Evolutionary conservation across 2,797 vertebrate genomes (phyloP).

Genomic region (Vespertilio murinus): DNA sequence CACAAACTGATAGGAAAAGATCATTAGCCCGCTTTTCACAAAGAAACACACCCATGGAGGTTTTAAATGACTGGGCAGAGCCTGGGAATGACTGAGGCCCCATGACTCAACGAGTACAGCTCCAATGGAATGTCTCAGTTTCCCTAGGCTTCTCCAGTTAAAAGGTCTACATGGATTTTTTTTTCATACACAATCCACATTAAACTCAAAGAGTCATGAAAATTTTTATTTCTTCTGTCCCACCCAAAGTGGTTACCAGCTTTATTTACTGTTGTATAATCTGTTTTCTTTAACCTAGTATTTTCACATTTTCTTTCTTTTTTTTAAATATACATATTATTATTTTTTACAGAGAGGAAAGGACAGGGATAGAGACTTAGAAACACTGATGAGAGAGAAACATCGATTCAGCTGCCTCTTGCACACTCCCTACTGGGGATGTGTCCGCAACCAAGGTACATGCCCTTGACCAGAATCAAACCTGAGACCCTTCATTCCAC

Average conservation of each 20-base stretch:
- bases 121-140: not conserved
- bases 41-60: not conserved
- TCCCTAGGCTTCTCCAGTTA: not conserved
- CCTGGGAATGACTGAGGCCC: not conserved
- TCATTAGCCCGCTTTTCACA: not conserved
- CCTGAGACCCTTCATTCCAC: too few relatives aligned
- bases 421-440: too few relatives aligned
- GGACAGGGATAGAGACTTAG: too few relatives aligned
- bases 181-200: not conserved
- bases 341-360: too few relatives aligned
- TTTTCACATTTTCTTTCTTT: not conserved
- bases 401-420: too few relatives aligned
- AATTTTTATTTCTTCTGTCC: not conserved
- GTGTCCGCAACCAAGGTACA: too few relatives aligned
- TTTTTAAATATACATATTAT: too few relatives aligned
- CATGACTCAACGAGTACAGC: not conserved
- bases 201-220: not conserved
- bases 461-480: too few relatives aligned
- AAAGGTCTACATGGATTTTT: not conserved
- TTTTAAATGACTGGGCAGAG: not conserved
- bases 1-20: not conserved
- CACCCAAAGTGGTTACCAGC: constrained; percentile 4
- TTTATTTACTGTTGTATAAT: not conserved
- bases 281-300: not conserved
- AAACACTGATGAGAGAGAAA: too few relatives aligned